Evolutionary conservation across 2,888 invertebrate species (phyloP).

Genomic region (Netelia virgata): DNA sequence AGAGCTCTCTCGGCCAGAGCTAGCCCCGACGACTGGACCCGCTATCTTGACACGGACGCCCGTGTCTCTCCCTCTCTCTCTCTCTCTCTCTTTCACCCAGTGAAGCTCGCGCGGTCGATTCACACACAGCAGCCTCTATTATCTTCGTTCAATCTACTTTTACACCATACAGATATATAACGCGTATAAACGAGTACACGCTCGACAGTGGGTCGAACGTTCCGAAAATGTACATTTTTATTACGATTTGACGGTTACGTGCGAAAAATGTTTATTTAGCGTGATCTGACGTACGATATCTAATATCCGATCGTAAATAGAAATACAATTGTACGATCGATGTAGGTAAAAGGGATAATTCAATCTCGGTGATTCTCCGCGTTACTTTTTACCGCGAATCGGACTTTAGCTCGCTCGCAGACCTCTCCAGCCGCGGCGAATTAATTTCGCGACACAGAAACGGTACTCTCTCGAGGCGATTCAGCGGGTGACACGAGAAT

Average conservation of each 20-base stretch:
- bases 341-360: background rate
- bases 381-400: constrained; percentile 25
- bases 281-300: background rate
- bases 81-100: constrained; percentile 54
- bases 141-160: constrained; percentile 42
- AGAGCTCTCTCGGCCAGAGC: constrained; percentile 49
- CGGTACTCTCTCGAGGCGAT: constrained; percentile 15
- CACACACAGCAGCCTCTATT: constrained; percentile 41
- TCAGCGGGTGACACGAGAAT: no score
- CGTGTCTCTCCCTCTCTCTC: constrained; percentile 42
- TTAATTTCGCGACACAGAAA: constrained; percentile 60
- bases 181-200: background rate
- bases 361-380: background rate
- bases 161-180: background rate
- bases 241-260: background rate
- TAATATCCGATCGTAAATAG: background rate
- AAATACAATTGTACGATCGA: background rate
- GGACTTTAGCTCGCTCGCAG: constrained; percentile 6
- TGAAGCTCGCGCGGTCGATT: constrained; percentile 58
- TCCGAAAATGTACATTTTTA: background rate
- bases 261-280: background rate
- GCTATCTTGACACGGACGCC: constrained; percentile 71
- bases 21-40: constrained; percentile 71
- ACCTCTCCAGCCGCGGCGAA: constrained; percentile 11
- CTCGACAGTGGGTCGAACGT: background rate